Conservation (phyloP, 30 jellyfish, hydroid and myxozoan genomes). For the Hydractinia symbiolongicarpus region DNA sequence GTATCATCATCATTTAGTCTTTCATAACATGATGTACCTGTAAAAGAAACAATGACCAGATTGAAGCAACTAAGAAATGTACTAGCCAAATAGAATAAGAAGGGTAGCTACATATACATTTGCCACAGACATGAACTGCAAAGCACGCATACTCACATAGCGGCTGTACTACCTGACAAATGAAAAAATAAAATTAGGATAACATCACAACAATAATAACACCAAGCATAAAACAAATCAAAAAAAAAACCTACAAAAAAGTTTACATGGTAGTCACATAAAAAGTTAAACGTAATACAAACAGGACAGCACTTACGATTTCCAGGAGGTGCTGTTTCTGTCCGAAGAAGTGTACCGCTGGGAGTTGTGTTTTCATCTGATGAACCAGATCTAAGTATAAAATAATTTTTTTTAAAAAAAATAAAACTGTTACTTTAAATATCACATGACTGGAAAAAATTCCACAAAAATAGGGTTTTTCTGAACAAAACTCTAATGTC, state of each 20-base stretch:
- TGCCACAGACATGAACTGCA: too few relatives aligned
- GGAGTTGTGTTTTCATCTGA: conserved; percentile 73
- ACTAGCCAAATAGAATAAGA: neutral
- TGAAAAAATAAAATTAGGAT: neutral
- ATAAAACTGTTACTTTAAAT: too few relatives aligned
- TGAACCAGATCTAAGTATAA: conserved; percentile 48
- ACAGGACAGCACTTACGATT: conserved; percentile 11
- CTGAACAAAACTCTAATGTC: too few relatives aligned
- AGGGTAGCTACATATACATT: neutral
- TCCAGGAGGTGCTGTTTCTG: neutral
- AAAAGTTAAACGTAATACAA: neutral
- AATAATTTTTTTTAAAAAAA: neutral
- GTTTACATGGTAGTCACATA: neutral
- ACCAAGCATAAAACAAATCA: neutral
- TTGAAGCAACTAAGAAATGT: neutral
- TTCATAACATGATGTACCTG: conserved; percentile 38
- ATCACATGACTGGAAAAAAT: too few relatives aligned
- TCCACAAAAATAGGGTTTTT: too few relatives aligned
- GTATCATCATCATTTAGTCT: conserved; percentile 31
- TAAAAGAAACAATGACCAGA: neutral
- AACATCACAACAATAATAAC: neutral
- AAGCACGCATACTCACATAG: too few relatives aligned
- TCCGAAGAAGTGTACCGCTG: conserved; percentile 66
- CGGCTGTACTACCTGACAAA: neutral
- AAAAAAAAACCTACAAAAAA: conserved; percentile 1